Evolutionary conservation across 2,797 vertebrate species (phyloP), one percentile per base, ranked within the genome.

Genomic region (Echiichthys vipera): DNA sequence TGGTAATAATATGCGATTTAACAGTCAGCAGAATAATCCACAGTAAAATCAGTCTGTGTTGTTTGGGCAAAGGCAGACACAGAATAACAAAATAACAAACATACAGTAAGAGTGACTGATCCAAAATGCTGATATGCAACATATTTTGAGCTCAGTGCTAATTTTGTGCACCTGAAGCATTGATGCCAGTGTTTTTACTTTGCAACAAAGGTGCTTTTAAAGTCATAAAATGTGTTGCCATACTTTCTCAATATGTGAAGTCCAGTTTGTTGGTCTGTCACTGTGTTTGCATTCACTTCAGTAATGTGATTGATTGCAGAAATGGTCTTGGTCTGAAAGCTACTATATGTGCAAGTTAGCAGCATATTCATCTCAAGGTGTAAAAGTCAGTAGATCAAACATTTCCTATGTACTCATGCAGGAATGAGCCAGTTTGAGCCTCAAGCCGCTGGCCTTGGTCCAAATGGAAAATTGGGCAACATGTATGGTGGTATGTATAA

Each of bases 361-460:
- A 62, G 24, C 47, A 22, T 36, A 25, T 45, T 47, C n/a, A 34
- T 40, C 22, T 67, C 8, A 37, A 20, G 30, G 7, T 55, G 24
- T 62, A 24, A 34, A 34, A 27, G 24, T 49, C 14, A 46, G 37
- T 10, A 17, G 7, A 47, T 15, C 18, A 34, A 22, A 34, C 3
- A 24, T 77, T 39, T 24, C 6, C 20, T 71, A 29, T 81, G 3
- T 46, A 1, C 8, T 61, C 34, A 0, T 57, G 22, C 79, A 94
- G 92, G 90, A 75, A 77, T 65, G 13, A 84, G 80, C 79, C 86
- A 88, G 64, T 85, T 88, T 70, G 84, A 93, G 61, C 77, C 86
- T 20, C 90, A 93, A 65, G 42, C 83, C 0, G 86, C 84, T 57
- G 90, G 79, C 7, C 59, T 91, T 1, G 61, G 73, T 53, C 84